Evolutionary conservation across 1,140 invertebrate genomes (phyloP).

Genomic region (Hylyphantes graminicola): DNA sequence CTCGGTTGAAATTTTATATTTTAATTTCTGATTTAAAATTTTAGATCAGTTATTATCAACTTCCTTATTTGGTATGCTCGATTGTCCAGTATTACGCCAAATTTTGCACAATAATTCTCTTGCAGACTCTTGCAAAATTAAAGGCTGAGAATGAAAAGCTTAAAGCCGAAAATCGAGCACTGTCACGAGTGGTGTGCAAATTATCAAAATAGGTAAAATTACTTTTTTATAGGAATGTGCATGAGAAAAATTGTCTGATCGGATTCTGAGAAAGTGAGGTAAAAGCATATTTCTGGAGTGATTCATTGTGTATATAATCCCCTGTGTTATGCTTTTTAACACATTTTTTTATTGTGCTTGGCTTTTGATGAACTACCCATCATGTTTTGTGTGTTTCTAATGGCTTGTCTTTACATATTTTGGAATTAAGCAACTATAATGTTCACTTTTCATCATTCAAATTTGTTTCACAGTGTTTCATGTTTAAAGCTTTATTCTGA

Average conservation of each 20-base stretch:
- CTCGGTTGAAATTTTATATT: too few species aligned
- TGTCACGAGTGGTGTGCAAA: conserved; percentile 95
- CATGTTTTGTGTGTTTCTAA: too few species aligned
- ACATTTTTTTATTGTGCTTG: too few species aligned
- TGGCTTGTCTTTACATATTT: too few species aligned
- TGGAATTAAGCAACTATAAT: too few species aligned
- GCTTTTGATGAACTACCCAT: too few species aligned
- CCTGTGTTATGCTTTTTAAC: too few species aligned
- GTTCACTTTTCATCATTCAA: too few species aligned
- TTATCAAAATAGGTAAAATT: conserved; percentile 79
- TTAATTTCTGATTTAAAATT: too few species aligned
- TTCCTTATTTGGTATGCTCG: conserved; percentile 25
- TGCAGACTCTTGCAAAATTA: conserved; percentile 97
- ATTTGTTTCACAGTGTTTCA: too few species aligned
- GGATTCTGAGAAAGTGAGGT: neutral
- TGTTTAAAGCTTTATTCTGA: too few species aligned
- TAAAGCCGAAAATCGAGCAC: conserved; percentile 93
- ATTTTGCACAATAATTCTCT: conserved; percentile 68
- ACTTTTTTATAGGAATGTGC: conserved; percentile 57
- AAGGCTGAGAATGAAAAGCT: conserved; percentile 97
- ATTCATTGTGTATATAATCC: too few species aligned
- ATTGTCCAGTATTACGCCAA: conserved; percentile 44
- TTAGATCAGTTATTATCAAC: neutral
- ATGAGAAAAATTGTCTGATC: conserved; percentile 9
- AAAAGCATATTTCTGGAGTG: neutral